Base-by-base conservation (phyloP, 2,888 invertebrate genomes). In the Macrophya annulata region DNA sequence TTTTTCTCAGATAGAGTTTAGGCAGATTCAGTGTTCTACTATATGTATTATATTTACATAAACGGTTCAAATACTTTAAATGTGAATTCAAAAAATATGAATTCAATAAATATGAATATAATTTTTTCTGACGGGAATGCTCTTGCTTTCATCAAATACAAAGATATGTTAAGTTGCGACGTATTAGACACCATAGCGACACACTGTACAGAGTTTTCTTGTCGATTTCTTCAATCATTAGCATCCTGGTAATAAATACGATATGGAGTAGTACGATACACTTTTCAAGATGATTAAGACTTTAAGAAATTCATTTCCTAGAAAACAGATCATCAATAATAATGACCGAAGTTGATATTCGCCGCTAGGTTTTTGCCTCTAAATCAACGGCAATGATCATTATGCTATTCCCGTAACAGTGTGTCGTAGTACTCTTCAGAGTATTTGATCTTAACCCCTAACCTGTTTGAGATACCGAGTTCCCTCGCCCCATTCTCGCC, bases 391-490 rank as follows among this genome's bases (percentile, higher is more conserved):
- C 51, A 77, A 51, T 48, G 37, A 48, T 77, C 37, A 77, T 31
- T 55, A 17, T n/a, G 31, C 37, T 5, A 77, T 45, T 81, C 25
- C 43, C 62, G 17, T n/a, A 65, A 62, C 48, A 83, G 48, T 83
- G 83, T 37, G 17, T 68, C 68, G 68, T 68, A 45, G 17, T 68
- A 83, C 68, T 71, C 81, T 51, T 71, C 10, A 68, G n/a, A 71
- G 83, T 51, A 83, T 83, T 83, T 45, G 8, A 31, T 84, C 89
- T 90, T 91, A 93, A 88, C 93, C 92, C 85, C 91, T 91, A 88
- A 93, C 91, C 88, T 93, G 93, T 85, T 93, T 93, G 85, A 92
- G 89, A 89, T 92, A 92, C 89, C 93, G 91, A 88, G 91, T 91
- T 37, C 91, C 91, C 68, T 93, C 93, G 21, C 91, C 91, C 93